Conservation (phyloP, 2,888 invertebrate species). For the Dicycla oo region DNA sequence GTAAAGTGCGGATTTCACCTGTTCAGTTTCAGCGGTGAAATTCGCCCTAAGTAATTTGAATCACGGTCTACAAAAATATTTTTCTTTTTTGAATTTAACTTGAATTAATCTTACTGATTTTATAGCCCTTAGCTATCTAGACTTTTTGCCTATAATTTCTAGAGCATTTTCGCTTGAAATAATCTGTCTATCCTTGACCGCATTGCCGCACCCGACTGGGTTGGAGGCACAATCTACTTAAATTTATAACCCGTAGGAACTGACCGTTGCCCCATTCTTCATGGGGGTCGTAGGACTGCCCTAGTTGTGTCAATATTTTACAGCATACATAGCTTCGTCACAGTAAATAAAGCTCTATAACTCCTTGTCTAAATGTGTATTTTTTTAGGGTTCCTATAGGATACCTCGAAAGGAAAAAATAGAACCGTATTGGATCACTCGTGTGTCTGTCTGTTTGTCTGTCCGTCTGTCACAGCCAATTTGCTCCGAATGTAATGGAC, state of each 20-base stretch:
- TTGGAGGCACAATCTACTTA: slow-evolving; percentile 66
- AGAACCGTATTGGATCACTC: too few species aligned
- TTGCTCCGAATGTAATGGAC: too few species aligned
- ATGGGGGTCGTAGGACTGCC: slow-evolving; percentile 42
- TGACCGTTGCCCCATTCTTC: slow-evolving; percentile 42
- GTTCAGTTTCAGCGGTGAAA: too few species aligned
- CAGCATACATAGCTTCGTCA: slow-evolving; percentile 17
- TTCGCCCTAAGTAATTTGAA: too few species aligned
- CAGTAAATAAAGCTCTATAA: slow-evolving; percentile 17
- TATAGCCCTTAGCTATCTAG: background rate
- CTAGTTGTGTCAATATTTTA: slow-evolving; percentile 51
- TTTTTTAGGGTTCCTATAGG: too few species aligned
- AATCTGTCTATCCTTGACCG: slow-evolving; percentile 49
- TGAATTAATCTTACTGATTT: background rate
- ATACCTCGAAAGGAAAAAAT: too few species aligned
- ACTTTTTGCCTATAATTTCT: slow-evolving; percentile 20
- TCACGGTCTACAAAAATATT: too few species aligned
- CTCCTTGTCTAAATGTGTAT: background rate
- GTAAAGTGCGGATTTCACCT: too few species aligned
- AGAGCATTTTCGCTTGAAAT: slow-evolving; percentile 26
- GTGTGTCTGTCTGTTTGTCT: too few species aligned
- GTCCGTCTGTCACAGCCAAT: too few species aligned
- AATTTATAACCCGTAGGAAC: slow-evolving; percentile 65
- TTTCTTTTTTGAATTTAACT: background rate
- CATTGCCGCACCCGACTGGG: slow-evolving; percentile 50